Percentiles rank a stretch among this genome's conserved stretches.
These are phyloP conservation scores for Calephelis perditalis DNA, from an alignment of 2,888 invertebrate genomes.

Conservation along the genomic window DNA sequence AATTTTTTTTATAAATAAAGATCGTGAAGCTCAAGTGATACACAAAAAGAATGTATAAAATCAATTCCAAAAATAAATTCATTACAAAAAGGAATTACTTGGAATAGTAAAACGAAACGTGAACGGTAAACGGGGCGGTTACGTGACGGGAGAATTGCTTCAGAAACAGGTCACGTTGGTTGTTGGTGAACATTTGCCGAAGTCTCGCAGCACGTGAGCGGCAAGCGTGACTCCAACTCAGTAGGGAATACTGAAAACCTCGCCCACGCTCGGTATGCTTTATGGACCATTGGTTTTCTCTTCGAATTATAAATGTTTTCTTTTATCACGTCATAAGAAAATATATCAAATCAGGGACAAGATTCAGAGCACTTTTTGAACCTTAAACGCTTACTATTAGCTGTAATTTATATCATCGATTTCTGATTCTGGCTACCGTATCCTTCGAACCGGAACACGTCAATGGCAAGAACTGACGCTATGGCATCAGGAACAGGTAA, in stretches of 20 bases:
- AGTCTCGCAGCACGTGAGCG: conserved; percentile 2
- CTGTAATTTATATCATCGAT: too few relatives aligned
- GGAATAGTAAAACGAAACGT: conserved; percentile 4
- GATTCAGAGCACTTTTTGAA: too few relatives aligned
- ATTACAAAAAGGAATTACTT: background rate
- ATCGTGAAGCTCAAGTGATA: background rate
- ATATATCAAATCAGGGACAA: too few relatives aligned
- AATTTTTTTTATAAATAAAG: too few relatives aligned
- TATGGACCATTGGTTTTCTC: background rate
- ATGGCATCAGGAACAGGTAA: too few relatives aligned
- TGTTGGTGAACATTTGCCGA: conserved; percentile 6
- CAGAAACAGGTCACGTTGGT: conserved; percentile 7
- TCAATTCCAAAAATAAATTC: background rate
- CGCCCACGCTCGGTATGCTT: background rate
- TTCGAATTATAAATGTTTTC: background rate
- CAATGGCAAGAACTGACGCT: too few relatives aligned
- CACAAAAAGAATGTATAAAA: background rate
- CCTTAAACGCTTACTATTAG: too few relatives aligned
- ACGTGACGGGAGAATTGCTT: background rate
- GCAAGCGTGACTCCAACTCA: conserved; percentile 3
- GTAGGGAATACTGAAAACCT: background rate
- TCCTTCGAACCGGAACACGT: too few relatives aligned
- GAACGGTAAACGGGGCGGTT: background rate
- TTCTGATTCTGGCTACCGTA: too few relatives aligned
- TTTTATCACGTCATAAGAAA: background rate